These are phyloP conservation scores for Synaphobranchus kaupii DNA, from an alignment of 2,797 vertebrate species.

Conservation along the genomic window DNA sequence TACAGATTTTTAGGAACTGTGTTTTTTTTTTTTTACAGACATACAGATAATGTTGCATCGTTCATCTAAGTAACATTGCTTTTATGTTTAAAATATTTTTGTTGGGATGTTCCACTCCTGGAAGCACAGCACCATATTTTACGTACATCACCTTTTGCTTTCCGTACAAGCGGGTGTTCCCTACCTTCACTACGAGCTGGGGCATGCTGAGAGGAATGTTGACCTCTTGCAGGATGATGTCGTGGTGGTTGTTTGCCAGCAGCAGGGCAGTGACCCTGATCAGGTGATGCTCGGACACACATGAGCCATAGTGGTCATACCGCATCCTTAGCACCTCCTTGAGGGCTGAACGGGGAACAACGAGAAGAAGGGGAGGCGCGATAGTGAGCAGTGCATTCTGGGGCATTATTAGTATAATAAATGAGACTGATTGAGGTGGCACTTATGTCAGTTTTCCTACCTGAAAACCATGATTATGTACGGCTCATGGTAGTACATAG, in stretches of 20 bases:
- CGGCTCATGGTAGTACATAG: neutral
- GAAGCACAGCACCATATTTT: neutral
- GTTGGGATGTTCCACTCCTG: neutral
- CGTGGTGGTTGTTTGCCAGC: conserved; percentile 46
- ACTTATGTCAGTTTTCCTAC: neutral
- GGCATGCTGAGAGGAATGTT: conserved; percentile 71
- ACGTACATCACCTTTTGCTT: neutral
- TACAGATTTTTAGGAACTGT: too few relatives aligned
- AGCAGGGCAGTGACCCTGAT: conserved; percentile 69
- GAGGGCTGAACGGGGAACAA: conserved; percentile 56
- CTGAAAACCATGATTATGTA: neutral
- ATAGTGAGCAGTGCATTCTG: neutral
- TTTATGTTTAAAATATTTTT: neutral
- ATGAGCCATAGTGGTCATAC: conserved; percentile 67
- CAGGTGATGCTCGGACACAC: conserved; percentile 67
- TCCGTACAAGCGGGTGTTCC: neutral
- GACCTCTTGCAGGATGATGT: conserved; percentile 58
- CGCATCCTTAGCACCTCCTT: conserved; percentile 70
- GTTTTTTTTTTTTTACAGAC: too few relatives aligned
- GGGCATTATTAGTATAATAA: neutral
- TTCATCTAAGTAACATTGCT: too few relatives aligned
- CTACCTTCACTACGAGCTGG: conserved; percentile 66
- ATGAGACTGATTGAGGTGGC: neutral
- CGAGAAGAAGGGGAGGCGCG: neutral
- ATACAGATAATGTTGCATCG: too few relatives aligned